These are phyloP conservation scores for Nerophis lumbriciformis DNA, from an alignment of 2,113 vertebrate species.

Conservation along the genomic window DNA sequence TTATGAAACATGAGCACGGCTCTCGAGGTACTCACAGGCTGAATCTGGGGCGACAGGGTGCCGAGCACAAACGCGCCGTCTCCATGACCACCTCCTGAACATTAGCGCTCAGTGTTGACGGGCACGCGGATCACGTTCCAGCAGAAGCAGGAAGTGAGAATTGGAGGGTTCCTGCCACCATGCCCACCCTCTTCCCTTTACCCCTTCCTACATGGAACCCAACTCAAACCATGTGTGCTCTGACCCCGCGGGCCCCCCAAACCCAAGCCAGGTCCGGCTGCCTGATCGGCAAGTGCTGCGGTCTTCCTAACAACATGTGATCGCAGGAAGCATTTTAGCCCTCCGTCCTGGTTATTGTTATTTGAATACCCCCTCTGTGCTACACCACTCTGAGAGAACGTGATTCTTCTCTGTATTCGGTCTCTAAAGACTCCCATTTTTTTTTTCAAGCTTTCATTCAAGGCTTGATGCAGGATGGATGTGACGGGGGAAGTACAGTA, in stretches of 20 bases:
- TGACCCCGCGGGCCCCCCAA: conserved; percentile 50
- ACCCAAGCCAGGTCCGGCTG: conserved; percentile 36
- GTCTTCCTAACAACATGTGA: conserved; percentile 58
- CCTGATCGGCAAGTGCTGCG: conserved; percentile 41
- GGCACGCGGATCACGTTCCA: conserved; percentile 56
- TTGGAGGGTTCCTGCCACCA: conserved; percentile 68
- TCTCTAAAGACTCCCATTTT: conserved; percentile 48
- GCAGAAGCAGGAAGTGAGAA: conserved; percentile 71
- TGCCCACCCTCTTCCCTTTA: conserved; percentile 64
- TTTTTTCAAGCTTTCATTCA: conserved; percentile 48
- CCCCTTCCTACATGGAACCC: conserved; percentile 59
- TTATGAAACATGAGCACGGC: conserved; percentile 37
- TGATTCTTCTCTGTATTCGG: conserved; percentile 58
- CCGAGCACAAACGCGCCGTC: conserved; percentile 35
- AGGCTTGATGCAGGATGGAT: conserved; percentile 58
- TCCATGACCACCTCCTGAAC: conserved; percentile 40
- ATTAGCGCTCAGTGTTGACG: conserved; percentile 33
- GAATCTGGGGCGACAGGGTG: conserved; percentile 50
- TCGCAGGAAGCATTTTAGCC: conserved; percentile 62
- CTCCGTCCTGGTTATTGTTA: conserved; percentile 52
- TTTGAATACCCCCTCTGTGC: conserved; percentile 52
- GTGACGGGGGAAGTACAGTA: conserved; percentile 73
- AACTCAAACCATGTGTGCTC: conserved; percentile 76
- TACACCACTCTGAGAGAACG: conserved; percentile 47
- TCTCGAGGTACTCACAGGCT: conserved; percentile 55